Evolutionary conservation across 2,113 vertebrate species (phyloP), one percentile per base, ranked within the genome.

Genomic region (Phyllopteryx taeniolatus): DNA sequence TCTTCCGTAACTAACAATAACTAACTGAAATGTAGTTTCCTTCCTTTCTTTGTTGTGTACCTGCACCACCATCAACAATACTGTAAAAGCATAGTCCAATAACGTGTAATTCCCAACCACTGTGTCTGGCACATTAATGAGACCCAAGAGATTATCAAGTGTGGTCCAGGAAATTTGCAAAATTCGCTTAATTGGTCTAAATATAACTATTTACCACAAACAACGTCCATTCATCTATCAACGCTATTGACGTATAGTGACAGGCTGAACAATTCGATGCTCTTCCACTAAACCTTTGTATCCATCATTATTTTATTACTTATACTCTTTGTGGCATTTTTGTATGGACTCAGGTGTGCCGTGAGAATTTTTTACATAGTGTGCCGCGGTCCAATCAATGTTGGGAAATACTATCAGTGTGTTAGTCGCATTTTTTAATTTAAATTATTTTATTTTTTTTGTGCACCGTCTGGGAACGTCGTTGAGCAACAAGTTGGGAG

Each of bases 401-500:
- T 33, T 61, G 31, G 59, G 59, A 61, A 61, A 61, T 5, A 61
- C 59, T 61, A 61, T 61, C 59, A 15, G 31, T 61, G 59, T 22
- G 53, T 56, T 9, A 61, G 59, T 61, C 59, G 33, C 33, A 27
- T 27, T 27, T 27, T 27, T 27, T 27, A 27, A 27, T 27, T 27
- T 27, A 27, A 1, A 1, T 27, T 27, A 27, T 27, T 27, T 27
- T 27, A 27, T 27, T 17, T 61, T 61, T 61, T 35, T 35, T 17
- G 2, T 39, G 35, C 7, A 19, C 7, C 31, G 59, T 61, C 59
- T 61, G 31, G 59, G 31, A 61, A 35, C 31, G 31, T 61, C 8
- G 59, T 17, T 35, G 59, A 61, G 59, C 59, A 61, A 61, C 59
- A 61, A 61, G 59, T 61, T 61, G 59, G 15, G 59, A 61, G 31